phyloP scores from a whole-genome alignment of 2,888 invertebrate species.

The Chrysopilus asiliformis region DNA sequence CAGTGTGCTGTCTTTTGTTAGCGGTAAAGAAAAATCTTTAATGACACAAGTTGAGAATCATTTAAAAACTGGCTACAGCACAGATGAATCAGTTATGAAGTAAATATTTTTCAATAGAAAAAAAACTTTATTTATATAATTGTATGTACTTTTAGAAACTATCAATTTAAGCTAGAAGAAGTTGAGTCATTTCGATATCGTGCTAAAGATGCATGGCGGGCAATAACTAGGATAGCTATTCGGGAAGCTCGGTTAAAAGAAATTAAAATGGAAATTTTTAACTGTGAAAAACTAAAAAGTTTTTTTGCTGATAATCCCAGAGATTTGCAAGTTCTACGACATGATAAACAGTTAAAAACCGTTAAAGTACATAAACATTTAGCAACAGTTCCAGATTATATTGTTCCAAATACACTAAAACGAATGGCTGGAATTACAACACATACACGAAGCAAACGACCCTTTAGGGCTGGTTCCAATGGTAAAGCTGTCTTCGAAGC shows the following conservation, averaged over 20 bases:
- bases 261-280: slow-evolving; percentile 86
- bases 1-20: slow-evolving; percentile 79
- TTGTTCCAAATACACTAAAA: slow-evolving; percentile 66
- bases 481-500: slow-evolving; percentile 26
- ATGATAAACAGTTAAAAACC: slow-evolving; percentile 76
- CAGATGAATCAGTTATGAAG: slow-evolving; percentile 50
- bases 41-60: slow-evolving; percentile 64
- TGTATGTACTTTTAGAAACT: slow-evolving; percentile 46
- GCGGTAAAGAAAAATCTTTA: slow-evolving; percentile 58
- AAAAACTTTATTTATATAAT: background rate
- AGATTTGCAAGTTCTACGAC: slow-evolving; percentile 70
- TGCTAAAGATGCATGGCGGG: slow-evolving; percentile 88
- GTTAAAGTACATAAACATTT: slow-evolving; percentile 74
- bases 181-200: slow-evolving; percentile 93
- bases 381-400: slow-evolving; percentile 85
- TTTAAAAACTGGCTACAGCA: slow-evolving; percentile 50
- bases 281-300: slow-evolving; percentile 79
- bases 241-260: slow-evolving; percentile 90
- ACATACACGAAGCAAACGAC: slow-evolving; percentile 13
- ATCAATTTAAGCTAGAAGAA: slow-evolving; percentile 88
- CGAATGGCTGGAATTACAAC: slow-evolving; percentile 41
- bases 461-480: slow-evolving; percentile 1
- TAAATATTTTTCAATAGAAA: slow-evolving; percentile 15
- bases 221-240: slow-evolving; percentile 86
- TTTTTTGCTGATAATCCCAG: slow-evolving; percentile 88